Conservation (phyloP, 2,113 vertebrate genomes). For the Gadus chalcogrammus region DNA sequence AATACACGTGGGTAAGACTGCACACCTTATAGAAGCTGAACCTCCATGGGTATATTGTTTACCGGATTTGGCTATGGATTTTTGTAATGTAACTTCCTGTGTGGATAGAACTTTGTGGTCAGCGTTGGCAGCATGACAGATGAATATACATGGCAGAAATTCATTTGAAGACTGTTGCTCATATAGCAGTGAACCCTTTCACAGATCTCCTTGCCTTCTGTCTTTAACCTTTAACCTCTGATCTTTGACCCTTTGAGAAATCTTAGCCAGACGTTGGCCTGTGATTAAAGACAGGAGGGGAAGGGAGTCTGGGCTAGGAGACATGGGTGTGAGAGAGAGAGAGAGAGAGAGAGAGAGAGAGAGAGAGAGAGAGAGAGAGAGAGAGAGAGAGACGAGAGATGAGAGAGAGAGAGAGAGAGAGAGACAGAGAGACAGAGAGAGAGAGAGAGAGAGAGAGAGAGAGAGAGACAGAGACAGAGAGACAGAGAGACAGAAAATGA, state of each 20-base stretch:
- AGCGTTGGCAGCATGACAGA: no score
- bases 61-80: no score
- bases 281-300: conserved; percentile 49
- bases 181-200: not conserved
- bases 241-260: conserved; percentile 47
- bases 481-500: not conserved
- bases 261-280: conserved; percentile 44
- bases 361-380: not conserved
- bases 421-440: no score
- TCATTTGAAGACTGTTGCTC: not conserved
- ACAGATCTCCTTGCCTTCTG: conserved; percentile 4
- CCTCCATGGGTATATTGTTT: no score
- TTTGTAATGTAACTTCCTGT: no score
- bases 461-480: no score
- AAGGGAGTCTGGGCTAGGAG: not conserved
- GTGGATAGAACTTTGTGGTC: no score
- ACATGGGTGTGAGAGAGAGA: not conserved
- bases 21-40: no score
- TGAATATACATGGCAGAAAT: no score
- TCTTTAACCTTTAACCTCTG: conserved; percentile 24
- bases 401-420: not conserved
- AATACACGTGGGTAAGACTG: no score
- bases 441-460: no score
- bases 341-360: not conserved
- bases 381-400: no score